Evolutionary conservation across 2,888 invertebrate species (phyloP).

Genomic region (Magallana nippona): DNA sequence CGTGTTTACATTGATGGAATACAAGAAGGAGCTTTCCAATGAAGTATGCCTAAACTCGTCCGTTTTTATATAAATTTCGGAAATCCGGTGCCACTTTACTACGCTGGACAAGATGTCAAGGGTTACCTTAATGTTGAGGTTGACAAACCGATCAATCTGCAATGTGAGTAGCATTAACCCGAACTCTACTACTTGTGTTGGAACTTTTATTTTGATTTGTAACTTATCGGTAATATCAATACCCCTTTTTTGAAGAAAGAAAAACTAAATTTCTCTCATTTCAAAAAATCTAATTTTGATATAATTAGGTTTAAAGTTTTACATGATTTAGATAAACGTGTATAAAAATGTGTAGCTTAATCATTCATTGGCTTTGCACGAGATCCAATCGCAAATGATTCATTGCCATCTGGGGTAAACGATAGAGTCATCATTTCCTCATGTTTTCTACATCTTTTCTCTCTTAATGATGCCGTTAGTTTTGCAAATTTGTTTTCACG

Average conservation of each 20-base stretch:
- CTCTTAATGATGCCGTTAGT: background rate
- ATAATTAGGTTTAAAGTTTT: too few species aligned
- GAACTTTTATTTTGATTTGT: too few species aligned
- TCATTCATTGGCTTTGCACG: too few species aligned
- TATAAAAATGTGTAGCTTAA: too few species aligned
- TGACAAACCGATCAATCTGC: slow-evolving; percentile 52
- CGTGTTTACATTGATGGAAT: slow-evolving; percentile 23
- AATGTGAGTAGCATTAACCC: slow-evolving; percentile 48
- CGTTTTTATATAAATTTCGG: slow-evolving; percentile 57
- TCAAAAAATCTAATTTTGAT: too few species aligned
- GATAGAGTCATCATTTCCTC: background rate
- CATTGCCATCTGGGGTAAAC: background rate
- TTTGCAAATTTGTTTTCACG: background rate
- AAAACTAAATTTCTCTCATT: too few species aligned
- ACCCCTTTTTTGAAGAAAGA: too few species aligned
- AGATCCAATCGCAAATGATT: too few species aligned
- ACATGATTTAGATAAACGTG: too few species aligned
- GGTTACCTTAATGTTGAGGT: slow-evolving; percentile 60
- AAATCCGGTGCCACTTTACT: slow-evolving; percentile 52
- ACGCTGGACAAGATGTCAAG: slow-evolving; percentile 56
- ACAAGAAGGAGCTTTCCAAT: background rate
- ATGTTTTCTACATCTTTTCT: background rate
- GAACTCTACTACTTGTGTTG: too few species aligned
- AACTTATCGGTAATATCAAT: too few species aligned
- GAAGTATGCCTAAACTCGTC: slow-evolving; percentile 54